Percentiles rank a stretch among this genome's conserved stretches.
These are phyloP conservation scores for Semicossyphus pulcher DNA, from an alignment of 2,113 vertebrate species.

Conservation along the genomic window DNA sequence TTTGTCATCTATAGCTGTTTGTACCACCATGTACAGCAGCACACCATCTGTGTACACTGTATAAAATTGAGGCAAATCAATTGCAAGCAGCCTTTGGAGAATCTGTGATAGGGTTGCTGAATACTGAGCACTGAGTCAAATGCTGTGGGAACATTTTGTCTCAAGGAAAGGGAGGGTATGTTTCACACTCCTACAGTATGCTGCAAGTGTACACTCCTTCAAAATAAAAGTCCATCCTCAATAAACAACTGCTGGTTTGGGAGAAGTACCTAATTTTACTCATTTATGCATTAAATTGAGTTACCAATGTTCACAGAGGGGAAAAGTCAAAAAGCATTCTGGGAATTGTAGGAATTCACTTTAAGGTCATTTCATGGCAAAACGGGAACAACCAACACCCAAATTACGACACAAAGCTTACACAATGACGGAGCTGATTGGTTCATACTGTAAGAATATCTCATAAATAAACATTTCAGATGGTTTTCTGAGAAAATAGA, in stretches of 20 bases:
- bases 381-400: too few species aligned
- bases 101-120: constrained; percentile 7
- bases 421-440: too few species aligned
- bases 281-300: too few species aligned
- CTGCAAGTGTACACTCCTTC: constrained; percentile 7
- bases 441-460: neutral
- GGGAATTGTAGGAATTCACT: too few species aligned
- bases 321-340: too few species aligned
- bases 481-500: neutral
- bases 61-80: constrained; percentile 22
- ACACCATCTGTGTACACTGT: constrained; percentile 17
- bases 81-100: constrained; percentile 2
- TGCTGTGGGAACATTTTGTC: constrained; percentile 60
- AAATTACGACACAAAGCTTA: too few species aligned
- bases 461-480: neutral
- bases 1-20: constrained; percentile 20
- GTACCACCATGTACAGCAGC: neutral
- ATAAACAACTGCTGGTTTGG: constrained; percentile 15
- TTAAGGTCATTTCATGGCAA: too few species aligned
- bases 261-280: too few species aligned
- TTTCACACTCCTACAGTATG: constrained; percentile 5
- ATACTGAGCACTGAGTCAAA: constrained; percentile 32
- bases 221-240: constrained; percentile 4
- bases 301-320: too few species aligned
- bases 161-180: constrained; percentile 27